Base-by-base conservation (phyloP, 2,888 invertebrate genomes). In the Andrena camellia region DNA sequence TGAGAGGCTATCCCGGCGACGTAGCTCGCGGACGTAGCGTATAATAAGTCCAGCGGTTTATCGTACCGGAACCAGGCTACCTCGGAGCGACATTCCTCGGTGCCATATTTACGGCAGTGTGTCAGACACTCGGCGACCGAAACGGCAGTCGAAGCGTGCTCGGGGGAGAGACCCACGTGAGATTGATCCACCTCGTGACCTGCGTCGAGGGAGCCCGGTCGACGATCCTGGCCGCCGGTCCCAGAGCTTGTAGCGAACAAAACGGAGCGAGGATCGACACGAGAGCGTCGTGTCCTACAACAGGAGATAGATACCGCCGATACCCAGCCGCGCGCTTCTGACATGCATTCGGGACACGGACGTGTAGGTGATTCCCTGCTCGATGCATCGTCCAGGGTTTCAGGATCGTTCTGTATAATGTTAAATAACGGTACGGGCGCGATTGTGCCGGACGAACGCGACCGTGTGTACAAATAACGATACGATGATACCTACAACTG, bases 161-260 rank as follows among this genome's bases (percentile, higher is more conserved):
- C 66, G 62, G 62, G 52, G 62, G 35, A 35, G 52, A 52, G 75
- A 66, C 54, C 23, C 70, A 13, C 64, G 68, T 69, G 78, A 71
- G 88, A 86, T 86, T 76, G 86, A 85, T 82, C 67, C 83, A 85
- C 57, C 89, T 81, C 85, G 86, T 85, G 88, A 88, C 85, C 88
- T 13, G 2, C 23, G 63, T 20, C 42, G 17, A 50, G 23, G 60
- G 62, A 52, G 54, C 48, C 48, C 4, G 64, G n/a, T 57, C 33
- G 20, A 78, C 78, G 80, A 70, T 67, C 29, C 74, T 57, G 54
- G 84, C 71, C 81, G 81, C 77, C 78, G 50, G 6, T n/a, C 13
- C 1, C 20, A 7, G 29, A 62, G 10, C 67, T 54, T 62, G 54
- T 48, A 4, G 62, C 67, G 75, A 80, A 81, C 85, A 81, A 88